Base-by-base conservation (phyloP, 2,113 vertebrate genomes). In the Silurus asotus region DNA sequence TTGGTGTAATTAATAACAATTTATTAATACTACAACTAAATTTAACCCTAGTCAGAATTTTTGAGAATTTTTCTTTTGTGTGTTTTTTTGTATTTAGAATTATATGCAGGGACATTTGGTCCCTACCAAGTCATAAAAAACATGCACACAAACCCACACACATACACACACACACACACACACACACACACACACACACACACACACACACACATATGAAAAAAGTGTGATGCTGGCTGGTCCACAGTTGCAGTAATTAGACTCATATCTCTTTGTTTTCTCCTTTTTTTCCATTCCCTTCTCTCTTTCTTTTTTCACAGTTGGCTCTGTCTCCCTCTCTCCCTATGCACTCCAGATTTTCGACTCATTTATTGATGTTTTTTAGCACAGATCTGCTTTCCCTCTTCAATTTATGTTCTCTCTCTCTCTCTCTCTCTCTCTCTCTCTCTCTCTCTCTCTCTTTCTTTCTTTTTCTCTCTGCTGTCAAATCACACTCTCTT, bases 321-420 rank as follows among this genome's bases (percentile, higher is more conserved):
- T 56, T 55, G 75, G 69, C 70, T 25, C 85, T 75, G 65, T 74
- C 84, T 87, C 58, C 51, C 20, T 77, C 61, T 76, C 79, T 70
- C 78, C 53, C 79, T 81, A 51, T 83, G 45, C 84, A 62, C 85
- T 87, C 94, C 94, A 89, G 85, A 88, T 90, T 90, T 89, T 94
- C 94, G 94, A 92, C 90, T 94, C 89, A 93, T 95, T 91, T 93
- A 93, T 95, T 95, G 93, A 94, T 93, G 92, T 93, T 95, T 94
- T 93, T 91, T 94, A 94, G 94, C 94, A 90, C 91, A 93, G 91
- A 93, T 94, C 94, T 94, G 89, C 84, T 90, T 87, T 89, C 81
- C 86, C 90, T 37, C 87, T 89, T 84, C 88, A 88, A 85, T 88
- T 89, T 82, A 85, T 74, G 58, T 88, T 87, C 84, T 90, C 76